Evolutionary conservation across 64 coral and sea anemone species (phyloP), one percentile per base, ranked within the genome.

Genomic region (Actinia tenebrosa): DNA sequence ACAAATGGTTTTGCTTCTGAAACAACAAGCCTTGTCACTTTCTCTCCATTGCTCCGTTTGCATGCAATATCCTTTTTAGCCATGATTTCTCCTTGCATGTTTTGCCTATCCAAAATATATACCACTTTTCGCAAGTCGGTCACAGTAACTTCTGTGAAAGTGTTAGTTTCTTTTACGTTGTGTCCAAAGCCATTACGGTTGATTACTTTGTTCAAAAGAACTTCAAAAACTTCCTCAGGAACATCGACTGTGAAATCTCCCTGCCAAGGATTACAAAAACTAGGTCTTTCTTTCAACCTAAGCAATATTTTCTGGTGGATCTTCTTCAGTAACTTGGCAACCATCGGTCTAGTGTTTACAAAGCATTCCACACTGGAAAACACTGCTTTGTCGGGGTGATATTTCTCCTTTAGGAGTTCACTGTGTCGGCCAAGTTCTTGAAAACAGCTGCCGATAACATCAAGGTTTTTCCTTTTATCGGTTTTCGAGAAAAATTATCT

Each of bases 321-420:
- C 56, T 87, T 87, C 86, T 78, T 87, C 8, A 79, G n/a, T 10
- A 87, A 18, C 43, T 56, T 71, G 15, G 45, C 16, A 54, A 87
- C 47, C 44, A 87, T 87, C 4, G 87, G 78, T 22, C 79, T 89
- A 42, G 87, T 89, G 78, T 89, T 82, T 15, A 89, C 22, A 88
- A 37, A 88, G 54, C 87, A 88, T 37, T 88, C 87, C 55, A 88
- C 27, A 60, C 43, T 18, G n/a, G 46, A 53, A 81, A 80, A 88
- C 56, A 7, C 44, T 44, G 86, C 19, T 60, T 88, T 88, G 22
- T 88, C 87, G 3, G 72, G 50, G 30, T 58, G 50, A 60, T 62
- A 88, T 88, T 88, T 88, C 30, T 37, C 30, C 30, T 37, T 37
- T 37, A 37, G 30, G 30, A 37, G 30, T 37, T 37, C 30, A 37